These are phyloP conservation scores for Nematolebias whitei DNA, from an alignment of 2,113 vertebrate genomes.

Conservation along the genomic window DNA sequence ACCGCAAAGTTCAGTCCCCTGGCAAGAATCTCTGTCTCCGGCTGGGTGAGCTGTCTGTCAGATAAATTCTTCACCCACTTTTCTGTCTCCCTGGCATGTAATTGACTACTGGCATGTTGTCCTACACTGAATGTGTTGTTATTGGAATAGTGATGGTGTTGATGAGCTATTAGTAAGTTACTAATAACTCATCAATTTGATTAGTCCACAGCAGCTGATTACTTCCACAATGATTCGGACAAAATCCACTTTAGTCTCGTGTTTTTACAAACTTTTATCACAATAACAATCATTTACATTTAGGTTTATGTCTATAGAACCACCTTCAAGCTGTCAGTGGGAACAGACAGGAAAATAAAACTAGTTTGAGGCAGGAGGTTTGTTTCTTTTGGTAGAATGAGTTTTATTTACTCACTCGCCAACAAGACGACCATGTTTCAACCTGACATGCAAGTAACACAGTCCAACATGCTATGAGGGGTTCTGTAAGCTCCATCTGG, in stretches of 20 bases:
- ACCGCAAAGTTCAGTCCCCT: too few species aligned
- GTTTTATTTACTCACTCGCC: slow-evolving; percentile 44
- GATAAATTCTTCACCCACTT: too few species aligned
- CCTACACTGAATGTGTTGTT: too few species aligned
- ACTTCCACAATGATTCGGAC: too few species aligned
- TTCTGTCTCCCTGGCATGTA: too few species aligned
- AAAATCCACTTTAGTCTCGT: too few species aligned
- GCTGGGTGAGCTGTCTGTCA: too few species aligned
- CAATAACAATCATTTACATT: slow-evolving; percentile 12
- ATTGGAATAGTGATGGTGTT: too few species aligned
- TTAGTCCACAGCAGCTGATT: slow-evolving; percentile 2
- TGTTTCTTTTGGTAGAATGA: slow-evolving; percentile 71
- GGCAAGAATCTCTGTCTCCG: too few species aligned
- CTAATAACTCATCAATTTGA: too few species aligned
- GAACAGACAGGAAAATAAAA: slow-evolving; percentile 62
- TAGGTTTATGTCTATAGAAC: slow-evolving; percentile 55
- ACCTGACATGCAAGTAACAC: slow-evolving; percentile 60
- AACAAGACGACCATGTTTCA: slow-evolving; percentile 39
- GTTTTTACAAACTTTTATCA: not conserved
- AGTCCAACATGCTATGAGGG: slow-evolving; percentile 32
- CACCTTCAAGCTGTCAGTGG: slow-evolving; percentile 58
- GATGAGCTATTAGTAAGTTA: too few species aligned
- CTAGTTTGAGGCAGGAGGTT: slow-evolving; percentile 73
- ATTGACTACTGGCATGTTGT: too few species aligned
- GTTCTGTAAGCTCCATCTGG: slow-evolving; percentile 51